phyloP scores from a whole-genome alignment of 2,113 vertebrate species.

The Engystomops pustulosus region DNA sequence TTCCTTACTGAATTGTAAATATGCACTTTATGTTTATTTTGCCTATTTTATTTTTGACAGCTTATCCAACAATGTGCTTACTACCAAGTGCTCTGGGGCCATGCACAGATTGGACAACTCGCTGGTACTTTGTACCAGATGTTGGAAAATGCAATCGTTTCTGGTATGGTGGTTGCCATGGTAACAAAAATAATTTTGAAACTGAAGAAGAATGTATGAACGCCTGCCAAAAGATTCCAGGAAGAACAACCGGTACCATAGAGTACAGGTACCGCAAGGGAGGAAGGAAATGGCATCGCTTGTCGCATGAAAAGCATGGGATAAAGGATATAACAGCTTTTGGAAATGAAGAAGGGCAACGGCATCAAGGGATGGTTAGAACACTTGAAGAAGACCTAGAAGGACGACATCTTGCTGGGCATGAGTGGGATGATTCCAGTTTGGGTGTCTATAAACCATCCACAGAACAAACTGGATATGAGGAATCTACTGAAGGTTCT shows the following conservation, averaged over 20 bases:
- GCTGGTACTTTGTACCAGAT: slow-evolving; percentile 84
- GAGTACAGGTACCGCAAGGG: slow-evolving; percentile 49
- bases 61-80: slow-evolving; percentile 79
- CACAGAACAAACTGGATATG: not conserved
- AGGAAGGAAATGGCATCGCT: slow-evolving; percentile 32
- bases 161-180: slow-evolving; percentile 92
- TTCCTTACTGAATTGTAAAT: no score
- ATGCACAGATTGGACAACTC: slow-evolving; percentile 82
- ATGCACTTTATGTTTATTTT: not conserved
- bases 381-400: slow-evolving; percentile 59
- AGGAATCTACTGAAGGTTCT: not conserved
- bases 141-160: slow-evolving; percentile 87
- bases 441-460: not conserved
- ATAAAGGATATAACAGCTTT: not conserved
- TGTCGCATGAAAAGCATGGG: slow-evolving; percentile 12
- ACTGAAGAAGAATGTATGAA: slow-evolving; percentile 82
- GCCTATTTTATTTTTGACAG: slow-evolving; percentile 67
- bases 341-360: slow-evolving; percentile 36
- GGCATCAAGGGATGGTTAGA: slow-evolving; percentile 26
- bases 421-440: not conserved
- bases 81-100: slow-evolving; percentile 85
- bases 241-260: slow-evolving; percentile 35
- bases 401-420: slow-evolving; percentile 25
- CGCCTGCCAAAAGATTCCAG: slow-evolving; percentile 67
- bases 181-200: slow-evolving; percentile 90